Evolutionary conservation across 2,797 vertebrate genomes (phyloP).

Genomic region (Takifugu rubripes): DNA sequence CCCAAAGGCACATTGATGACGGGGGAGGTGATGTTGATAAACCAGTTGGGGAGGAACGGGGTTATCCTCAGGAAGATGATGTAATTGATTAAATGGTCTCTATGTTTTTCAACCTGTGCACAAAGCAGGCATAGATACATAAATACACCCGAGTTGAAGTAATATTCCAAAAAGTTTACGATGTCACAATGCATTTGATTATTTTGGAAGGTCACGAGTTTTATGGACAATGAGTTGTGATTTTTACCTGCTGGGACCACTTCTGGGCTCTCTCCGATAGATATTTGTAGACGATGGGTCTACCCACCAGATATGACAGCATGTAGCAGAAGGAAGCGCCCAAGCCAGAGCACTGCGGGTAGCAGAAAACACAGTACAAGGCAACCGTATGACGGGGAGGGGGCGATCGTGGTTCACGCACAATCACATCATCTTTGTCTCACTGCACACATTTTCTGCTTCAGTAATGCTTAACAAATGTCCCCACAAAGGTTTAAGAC

Average conservation of each 20-base stretch:
- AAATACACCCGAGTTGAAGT: background rate
- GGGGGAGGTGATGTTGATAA: slow-evolving; percentile 99
- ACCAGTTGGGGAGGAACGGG: slow-evolving; percentile 98
- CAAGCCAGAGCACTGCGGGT: slow-evolving; percentile 89
- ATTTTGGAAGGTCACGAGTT: no score
- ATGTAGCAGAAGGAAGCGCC: slow-evolving; percentile 97
- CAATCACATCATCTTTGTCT: background rate
- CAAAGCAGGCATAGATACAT: slow-evolving; percentile 6
- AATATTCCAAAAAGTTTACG: no score
- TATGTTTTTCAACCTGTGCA: slow-evolving; percentile 91
- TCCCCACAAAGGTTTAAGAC: no score
- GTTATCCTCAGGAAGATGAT: slow-evolving; percentile 99
- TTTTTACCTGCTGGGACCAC: slow-evolving; percentile 95
- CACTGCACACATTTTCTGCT: no score
- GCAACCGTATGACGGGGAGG: background rate
- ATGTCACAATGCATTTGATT: no score
- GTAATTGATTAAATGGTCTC: slow-evolving; percentile 98
- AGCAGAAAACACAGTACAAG: slow-evolving; percentile 16
- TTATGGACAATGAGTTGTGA: background rate
- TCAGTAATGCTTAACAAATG: no score
- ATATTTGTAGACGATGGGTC: slow-evolving; percentile 94
- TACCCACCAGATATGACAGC: slow-evolving; percentile 94
- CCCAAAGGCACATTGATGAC: slow-evolving; percentile 96
- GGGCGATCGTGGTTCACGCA: background rate
- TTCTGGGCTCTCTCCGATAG: slow-evolving; percentile 92